Conservation (phyloP, 2,113 vertebrate species). For the Stictonetta naevosa region DNA sequence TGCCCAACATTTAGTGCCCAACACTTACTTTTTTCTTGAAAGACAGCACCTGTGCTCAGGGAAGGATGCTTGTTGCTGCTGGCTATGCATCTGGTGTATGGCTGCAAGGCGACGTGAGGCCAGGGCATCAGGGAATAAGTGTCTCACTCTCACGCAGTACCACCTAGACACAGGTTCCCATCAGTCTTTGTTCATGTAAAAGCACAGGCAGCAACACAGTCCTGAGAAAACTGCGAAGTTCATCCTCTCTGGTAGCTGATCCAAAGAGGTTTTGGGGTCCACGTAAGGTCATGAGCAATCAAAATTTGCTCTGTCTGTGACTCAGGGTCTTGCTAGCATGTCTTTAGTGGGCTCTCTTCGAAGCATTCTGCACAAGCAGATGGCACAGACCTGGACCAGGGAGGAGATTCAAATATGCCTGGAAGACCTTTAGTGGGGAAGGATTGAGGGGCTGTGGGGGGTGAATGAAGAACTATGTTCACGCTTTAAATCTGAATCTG, state of each 20-base stretch:
- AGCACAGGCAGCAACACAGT: not conserved
- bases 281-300: accelerated
- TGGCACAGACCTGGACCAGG: not conserved
- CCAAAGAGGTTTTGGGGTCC: not conserved
- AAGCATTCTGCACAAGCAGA: not conserved
- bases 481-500: not conserved
- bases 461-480: not conserved
- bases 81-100: not conserved
- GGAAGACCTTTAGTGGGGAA: not conserved
- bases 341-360: not conserved
- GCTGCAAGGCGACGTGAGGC: not conserved
- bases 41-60: not conserved
- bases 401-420: not conserved
- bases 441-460: not conserved
- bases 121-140: accelerated
- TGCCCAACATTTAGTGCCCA: not conserved
- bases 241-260: not conserved
- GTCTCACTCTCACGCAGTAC: accelerated
- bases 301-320: not conserved
- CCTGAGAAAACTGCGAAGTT: not conserved
- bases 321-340: not conserved
- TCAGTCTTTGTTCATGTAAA: not conserved
- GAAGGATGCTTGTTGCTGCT: not conserved
- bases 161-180: accelerated
- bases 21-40: constrained; percentile 41